Conservation (phyloP, 2,797 vertebrate genomes). For the Lepus townsendii region DNA sequence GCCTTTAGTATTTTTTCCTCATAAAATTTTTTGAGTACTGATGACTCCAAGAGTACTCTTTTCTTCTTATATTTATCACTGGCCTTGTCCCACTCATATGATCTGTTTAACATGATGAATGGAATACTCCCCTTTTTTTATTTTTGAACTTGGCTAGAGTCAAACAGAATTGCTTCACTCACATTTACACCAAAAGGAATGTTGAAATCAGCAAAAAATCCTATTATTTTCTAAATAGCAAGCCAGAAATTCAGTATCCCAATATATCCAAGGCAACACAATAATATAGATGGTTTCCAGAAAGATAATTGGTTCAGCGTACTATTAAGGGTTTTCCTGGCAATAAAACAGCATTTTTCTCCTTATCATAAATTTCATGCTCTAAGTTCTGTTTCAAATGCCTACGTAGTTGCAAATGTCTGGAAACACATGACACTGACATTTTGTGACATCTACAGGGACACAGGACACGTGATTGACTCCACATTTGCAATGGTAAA, state of each 20-base stretch:
- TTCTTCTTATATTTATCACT: constrained; percentile 12
- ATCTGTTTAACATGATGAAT: constrained; percentile 24
- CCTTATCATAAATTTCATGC: neutral
- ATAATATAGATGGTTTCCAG: constrained; percentile 20
- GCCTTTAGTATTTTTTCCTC: neutral
- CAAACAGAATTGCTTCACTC: constrained; percentile 25
- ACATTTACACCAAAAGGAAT: constrained; percentile 50
- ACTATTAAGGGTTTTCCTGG: constrained; percentile 53
- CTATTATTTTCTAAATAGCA: neutral
- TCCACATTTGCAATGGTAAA: neutral
- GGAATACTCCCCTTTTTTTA: neutral
- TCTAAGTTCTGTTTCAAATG: constrained; percentile 36
- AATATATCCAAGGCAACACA: neutral
- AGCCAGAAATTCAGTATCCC: constrained; percentile 26
- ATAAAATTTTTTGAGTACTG: neutral
- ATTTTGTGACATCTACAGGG: neutral
- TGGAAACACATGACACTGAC: neutral
- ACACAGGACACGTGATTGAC: neutral
- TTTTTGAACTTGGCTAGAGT: neutral
- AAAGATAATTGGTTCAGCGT: constrained; percentile 43
- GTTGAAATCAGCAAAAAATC: constrained; percentile 14
- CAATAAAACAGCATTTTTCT: constrained; percentile 24
- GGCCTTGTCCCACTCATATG: neutral
- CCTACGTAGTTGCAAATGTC: neutral
- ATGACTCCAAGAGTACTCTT: neutral